These are phyloP conservation scores for Actinostola sp. DNA, from an alignment of 92 coral and sea anemone genomes.

Conservation along the genomic window DNA sequence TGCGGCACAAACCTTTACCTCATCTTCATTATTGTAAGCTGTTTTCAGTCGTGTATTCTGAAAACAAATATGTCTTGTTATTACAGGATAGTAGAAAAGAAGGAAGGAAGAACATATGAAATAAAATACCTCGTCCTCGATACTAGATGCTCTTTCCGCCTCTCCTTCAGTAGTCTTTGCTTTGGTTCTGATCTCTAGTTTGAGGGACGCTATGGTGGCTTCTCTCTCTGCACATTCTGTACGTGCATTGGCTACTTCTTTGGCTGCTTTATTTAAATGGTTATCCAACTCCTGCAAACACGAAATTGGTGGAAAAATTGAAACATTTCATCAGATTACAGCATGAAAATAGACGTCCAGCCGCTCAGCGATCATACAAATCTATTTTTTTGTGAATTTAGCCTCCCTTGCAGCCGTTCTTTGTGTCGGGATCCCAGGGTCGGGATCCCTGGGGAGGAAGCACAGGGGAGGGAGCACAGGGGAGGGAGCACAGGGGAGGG, in stretches of 20 bases:
- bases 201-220: constrained; percentile 74
- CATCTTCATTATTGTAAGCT: constrained; percentile 79
- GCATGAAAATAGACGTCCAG: too few relatives aligned
- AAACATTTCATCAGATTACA: background rate
- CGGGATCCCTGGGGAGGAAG: too few relatives aligned
- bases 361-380: too few relatives aligned
- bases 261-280: constrained; percentile 48
- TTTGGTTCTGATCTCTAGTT: constrained; percentile 75
- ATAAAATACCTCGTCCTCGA: constrained; percentile 77
- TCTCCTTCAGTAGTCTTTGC: constrained; percentile 68
- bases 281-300: constrained; percentile 72
- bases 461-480: too few relatives aligned
- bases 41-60: constrained; percentile 72
- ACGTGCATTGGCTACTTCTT: constrained; percentile 73
- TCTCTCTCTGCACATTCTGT: constrained; percentile 89
- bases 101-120: background rate
- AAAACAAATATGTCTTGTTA: background rate
- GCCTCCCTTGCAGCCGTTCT: too few relatives aligned
- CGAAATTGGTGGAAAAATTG: background rate
- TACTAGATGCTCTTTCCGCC: constrained; percentile 48
- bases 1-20: constrained; percentile 38
- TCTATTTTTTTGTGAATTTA: too few relatives aligned
- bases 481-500: too few relatives aligned
- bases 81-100: background rate
- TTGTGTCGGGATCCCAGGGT: too few relatives aligned